Base-by-base conservation (phyloP, 2,797 vertebrate species). In the Lagodon rhomboides region DNA sequence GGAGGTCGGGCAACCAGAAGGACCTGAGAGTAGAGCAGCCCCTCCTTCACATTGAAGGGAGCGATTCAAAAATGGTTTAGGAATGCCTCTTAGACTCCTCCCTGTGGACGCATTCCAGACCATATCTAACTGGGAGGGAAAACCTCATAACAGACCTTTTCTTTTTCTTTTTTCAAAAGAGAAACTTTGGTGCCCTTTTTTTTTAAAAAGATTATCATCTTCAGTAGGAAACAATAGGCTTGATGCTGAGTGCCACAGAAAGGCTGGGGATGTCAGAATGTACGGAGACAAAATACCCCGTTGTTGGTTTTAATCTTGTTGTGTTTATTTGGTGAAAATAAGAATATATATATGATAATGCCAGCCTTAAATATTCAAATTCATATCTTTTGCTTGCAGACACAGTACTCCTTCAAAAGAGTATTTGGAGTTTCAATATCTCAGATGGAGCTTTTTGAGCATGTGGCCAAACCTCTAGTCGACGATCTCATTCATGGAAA, bases 401-500 rank as follows among this genome's bases (percentile, higher is more conserved):
- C 95, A 0, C 98, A 99, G 59, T 99, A 98, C 90, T 97, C 97
- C 0, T 99, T 99, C 91, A 98, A 98, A 89, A 97, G 96, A 84
- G 98, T 99, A 0, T 99, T 99, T 91, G 97, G 97, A 30, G 93
- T 95, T 12, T 95, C 93, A 2, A 93, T 95, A 3, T 94, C 90
- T 23, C 98, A 99, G 88, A 95, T 91, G 62, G 94, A 97, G 61
- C 93, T 99, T 17, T 99, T 99, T 83, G 96, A 97, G 0, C 91
- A 94, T 69, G 97, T 99, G 83, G 96, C 98, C 38, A 97, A 95
- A 67, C 96, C 97, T 25, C 94, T 99, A 13, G 97, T 99, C 8
- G 96, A 98, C 25, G 97, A 99, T 86, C 95, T 99, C 62, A 94
- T 99, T 85, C 96, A 86, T 72, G 95, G 98, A 30, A 99, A 96